Base-by-base conservation (phyloP, 2,888 invertebrate species). In the Invenusta paracnida region DNA sequence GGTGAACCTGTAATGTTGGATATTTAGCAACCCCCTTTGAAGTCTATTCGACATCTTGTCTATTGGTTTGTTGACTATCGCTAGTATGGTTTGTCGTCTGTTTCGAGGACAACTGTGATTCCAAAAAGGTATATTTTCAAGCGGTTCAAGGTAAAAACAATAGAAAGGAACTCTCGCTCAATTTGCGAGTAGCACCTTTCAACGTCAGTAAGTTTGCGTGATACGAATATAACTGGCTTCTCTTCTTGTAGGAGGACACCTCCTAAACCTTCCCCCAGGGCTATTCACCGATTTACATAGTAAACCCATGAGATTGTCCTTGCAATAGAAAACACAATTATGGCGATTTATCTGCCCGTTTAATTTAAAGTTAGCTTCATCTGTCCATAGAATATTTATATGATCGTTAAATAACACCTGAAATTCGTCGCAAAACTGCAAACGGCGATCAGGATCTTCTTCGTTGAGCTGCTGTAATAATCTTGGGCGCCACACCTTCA, bases 171-270 rank as follows among this genome's bases (percentile, higher is more conserved):
- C 66, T 66, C 66, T 11, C n/a, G 66, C n/a, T 66, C 66, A 66
- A 66, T 66, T 29, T 79, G 79, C 23, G 79, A 79, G 29, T 79
- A 79, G 23, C 79, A n/a, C 28, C 28, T 29, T 79, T 79, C 79
- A 23, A 27, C 28, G 79, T 23, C 28, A 25, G 23, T 79, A 79
- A 79, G 79, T 29, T 79, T 79, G 25, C 79, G 79, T 23, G 79
- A 79, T 25, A 79, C 79, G 79, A 79, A 79, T 23, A 79, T 79
- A 79, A 79, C 23, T 48, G 79, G 79, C n/a, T 79, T 79, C 28
- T 29, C 79, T 79, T 79, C 79, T 11, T 79, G 23, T 29, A 79
- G 29, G 29, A 79, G 23, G 29, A 79, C 79, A 79, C 79, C 79
- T 25, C 28, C 79, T 23, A 79, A 27, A 11, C 79, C 79, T 79